Base-by-base conservation (phyloP, 2,797 vertebrate genomes). In the Sebastes taczanowskii region DNA sequence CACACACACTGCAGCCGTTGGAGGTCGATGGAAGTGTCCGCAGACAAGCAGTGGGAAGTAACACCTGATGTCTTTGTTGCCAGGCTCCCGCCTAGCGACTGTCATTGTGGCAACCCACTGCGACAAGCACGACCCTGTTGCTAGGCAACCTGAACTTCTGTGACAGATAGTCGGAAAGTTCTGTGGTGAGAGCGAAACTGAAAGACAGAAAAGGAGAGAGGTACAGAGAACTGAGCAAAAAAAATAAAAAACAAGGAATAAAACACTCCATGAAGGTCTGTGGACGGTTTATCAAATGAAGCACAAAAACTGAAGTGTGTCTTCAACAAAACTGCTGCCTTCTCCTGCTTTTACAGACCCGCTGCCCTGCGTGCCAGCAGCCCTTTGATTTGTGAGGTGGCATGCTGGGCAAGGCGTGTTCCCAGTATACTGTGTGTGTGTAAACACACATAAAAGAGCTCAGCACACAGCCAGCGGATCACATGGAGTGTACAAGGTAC, bases 51-150 rank as follows among this genome's bases (percentile, higher is more conserved):
- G 92, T 86, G 81, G 92, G 92, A 94, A 93, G 90, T 85, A 89
- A 86, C 94, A 94, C 95, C 94, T 94, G 93, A 94, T 94, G 93
- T 94, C 94, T 95, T 93, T 92, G 94, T 95, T 93, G 92, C 94
- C 87, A 88, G 81, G 92, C 85, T 87, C 84, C 89, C 80, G 73
- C 93, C 91, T 88, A 89, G 92, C 66, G 81, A 94, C 91, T 91
- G 93, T 93, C 92, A 91, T 89, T 71, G 83, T 73, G 89, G 86
- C 83, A 88, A 82, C 90, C 83, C 70, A 89, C 87, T 83, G 87
- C 22, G 84, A 86, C 85, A 83, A 92, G 91, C 89, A 78, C 80
- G 82, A 93, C 92, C 93, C 86, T 94, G 96, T 96, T 94, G 93
- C 95, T 85, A 94, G 86, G 94, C 94, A 91, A 94, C 92, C 81